These are phyloP conservation scores for Glandiceps talaboti DNA, from an alignment of 53 echinoderm and acorn worm species.

Conservation along the genomic window DNA sequence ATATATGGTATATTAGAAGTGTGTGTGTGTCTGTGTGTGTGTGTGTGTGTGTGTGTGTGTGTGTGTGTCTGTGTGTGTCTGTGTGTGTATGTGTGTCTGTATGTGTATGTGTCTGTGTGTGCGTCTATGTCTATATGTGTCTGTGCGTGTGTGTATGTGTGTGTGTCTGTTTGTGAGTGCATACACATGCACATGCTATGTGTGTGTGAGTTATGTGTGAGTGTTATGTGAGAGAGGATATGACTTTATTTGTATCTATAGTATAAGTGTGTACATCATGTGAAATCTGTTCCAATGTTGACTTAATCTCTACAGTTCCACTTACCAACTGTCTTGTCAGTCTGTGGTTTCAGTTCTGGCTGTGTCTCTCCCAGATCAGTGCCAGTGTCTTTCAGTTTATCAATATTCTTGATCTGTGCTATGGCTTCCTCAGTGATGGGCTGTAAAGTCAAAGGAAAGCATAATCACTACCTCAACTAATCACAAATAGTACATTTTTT, in stretches of 20 bases:
- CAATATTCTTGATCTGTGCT: slow-evolving; percentile 52
- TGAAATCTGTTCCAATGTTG: too few relatives aligned
- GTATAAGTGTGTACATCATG: too few relatives aligned
- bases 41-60: neutral
- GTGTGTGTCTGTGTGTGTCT: neutral
- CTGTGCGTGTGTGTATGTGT: too few relatives aligned
- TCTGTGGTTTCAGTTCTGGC: slow-evolving; percentile 56
- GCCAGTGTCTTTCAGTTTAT: slow-evolving; percentile 56
- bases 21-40: too few relatives aligned
- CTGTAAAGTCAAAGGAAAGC: slow-evolving; percentile 13
- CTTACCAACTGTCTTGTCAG: slow-evolving; percentile 82
- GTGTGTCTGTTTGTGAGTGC: too few relatives aligned
- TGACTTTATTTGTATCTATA: too few relatives aligned
- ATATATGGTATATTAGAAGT: too few relatives aligned
- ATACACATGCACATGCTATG: too few relatives aligned
- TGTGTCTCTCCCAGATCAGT: slow-evolving; percentile 64
- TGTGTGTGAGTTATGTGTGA: too few relatives aligned
- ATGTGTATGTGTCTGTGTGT: neutral
- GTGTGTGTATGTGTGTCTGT: neutral
- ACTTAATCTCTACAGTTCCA: too few relatives aligned
- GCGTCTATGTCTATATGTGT: too few relatives aligned
- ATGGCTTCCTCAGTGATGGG: slow-evolving; percentile 63
- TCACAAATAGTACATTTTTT: neutral
- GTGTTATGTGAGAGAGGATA: too few relatives aligned
- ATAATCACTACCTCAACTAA: neutral